Percentiles rank a stretch among this genome's conserved stretches.
phyloP scores from a whole-genome alignment of 1,140 invertebrate species.

The Tribolium madens region DNA sequence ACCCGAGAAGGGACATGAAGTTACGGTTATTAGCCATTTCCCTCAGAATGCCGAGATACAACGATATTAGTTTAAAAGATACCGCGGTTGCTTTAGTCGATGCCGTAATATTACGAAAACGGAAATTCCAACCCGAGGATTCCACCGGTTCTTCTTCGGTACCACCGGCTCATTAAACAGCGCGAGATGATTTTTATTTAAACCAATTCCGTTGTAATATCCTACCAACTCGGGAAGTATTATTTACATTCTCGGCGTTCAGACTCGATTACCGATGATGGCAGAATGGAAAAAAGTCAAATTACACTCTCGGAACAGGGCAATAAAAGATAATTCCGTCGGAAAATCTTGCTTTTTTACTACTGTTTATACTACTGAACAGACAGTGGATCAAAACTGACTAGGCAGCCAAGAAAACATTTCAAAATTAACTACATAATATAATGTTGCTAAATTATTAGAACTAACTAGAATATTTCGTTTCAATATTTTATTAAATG shows the following conservation, averaged over 20 bases:
- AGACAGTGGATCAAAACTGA: neutral
- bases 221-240: neutral
- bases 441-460: too few relatives aligned
- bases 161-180: conserved; percentile 17
- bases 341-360: too few relatives aligned
- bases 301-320: neutral
- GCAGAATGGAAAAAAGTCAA: conserved; percentile 10
- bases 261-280: conserved; percentile 15
- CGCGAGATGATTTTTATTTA: conserved; percentile 27
- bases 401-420: neutral
- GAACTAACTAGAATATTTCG: too few relatives aligned
- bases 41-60: conserved; percentile 66
- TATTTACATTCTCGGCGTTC: conserved; percentile 2
- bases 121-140: neutral
- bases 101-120: conserved; percentile 24
- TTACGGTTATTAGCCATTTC: conserved; percentile 78
- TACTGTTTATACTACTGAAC: too few relatives aligned
- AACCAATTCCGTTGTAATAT: conserved; percentile 21
- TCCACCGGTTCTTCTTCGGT: conserved; percentile 7
- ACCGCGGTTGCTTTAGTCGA: conserved; percentile 1
- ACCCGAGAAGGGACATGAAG: conserved; percentile 72
- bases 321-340: neutral
- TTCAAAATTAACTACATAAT: neutral
- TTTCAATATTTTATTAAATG: too few relatives aligned
- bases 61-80: conserved; percentile 60